phyloP scores from a whole-genome alignment of 2,888 invertebrate species.

The Heliothis peltigera region DNA sequence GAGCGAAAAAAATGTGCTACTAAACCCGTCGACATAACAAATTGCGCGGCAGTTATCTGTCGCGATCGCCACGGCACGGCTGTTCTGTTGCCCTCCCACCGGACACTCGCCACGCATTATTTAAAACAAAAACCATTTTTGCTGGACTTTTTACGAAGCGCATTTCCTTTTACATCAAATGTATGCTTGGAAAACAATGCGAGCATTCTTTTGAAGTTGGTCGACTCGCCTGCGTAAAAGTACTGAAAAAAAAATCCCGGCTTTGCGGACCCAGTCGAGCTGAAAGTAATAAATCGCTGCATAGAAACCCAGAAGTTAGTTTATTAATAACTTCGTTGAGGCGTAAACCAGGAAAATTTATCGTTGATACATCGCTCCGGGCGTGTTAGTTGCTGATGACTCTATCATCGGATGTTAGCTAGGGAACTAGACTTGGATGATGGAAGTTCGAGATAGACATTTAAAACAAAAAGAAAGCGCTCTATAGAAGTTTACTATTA shows the following conservation, averaged over 20 bases:
- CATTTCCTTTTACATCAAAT: slow-evolving; percentile 35
- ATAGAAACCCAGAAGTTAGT: slow-evolving; percentile 38
- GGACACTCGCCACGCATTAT: slow-evolving; percentile 43
- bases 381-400: slow-evolving; percentile 5
- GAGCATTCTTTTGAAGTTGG: slow-evolving; percentile 21
- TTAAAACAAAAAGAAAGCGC: too few species aligned
- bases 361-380: background rate
- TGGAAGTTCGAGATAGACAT: too few species aligned
- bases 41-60: slow-evolving; percentile 55
- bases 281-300: slow-evolving; percentile 39
- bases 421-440: background rate
- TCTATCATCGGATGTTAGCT: background rate
- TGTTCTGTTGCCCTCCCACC: slow-evolving; percentile 24
- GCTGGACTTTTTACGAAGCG: slow-evolving; percentile 46
- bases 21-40: slow-evolving; percentile 49
- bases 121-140: slow-evolving; percentile 49
- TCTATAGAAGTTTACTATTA: too few species aligned
- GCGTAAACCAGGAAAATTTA: slow-evolving; percentile 34
- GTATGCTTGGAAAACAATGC: slow-evolving; percentile 38
- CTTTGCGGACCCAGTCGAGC: slow-evolving; percentile 14
- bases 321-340: slow-evolving; percentile 27
- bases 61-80: slow-evolving; percentile 51
- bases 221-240: slow-evolving; percentile 19
- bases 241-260: slow-evolving; percentile 30
- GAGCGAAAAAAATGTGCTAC: slow-evolving; percentile 41